Evolutionary conservation across 2,888 invertebrate species (phyloP).

Genomic region (Epistrophe eligans): DNA sequence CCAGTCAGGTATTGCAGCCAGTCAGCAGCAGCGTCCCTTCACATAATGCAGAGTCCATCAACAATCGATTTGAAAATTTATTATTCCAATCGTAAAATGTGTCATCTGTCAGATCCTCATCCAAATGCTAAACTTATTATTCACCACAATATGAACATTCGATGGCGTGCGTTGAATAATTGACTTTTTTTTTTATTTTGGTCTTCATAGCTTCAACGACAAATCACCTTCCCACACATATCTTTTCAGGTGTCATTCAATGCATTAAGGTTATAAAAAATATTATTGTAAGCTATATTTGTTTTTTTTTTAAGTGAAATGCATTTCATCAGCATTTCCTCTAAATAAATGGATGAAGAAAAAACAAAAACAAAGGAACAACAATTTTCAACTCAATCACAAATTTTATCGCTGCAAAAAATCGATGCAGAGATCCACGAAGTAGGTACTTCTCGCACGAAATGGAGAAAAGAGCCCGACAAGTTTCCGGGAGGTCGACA

Average conservation of each 20-base stretch:
- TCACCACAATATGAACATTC: constrained; percentile 72
- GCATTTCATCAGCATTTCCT: constrained; percentile 47
- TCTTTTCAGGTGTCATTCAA: constrained; percentile 70
- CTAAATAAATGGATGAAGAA: constrained; percentile 43
- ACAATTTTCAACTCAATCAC: constrained; percentile 69
- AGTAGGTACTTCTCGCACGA: constrained; percentile 11
- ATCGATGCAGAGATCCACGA: constrained; percentile 65
- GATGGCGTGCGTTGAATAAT: constrained; percentile 73
- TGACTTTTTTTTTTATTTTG: constrained; percentile 50
- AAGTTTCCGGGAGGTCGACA: constrained; percentile 76
- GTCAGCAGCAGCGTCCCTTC: background rate
- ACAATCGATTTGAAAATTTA: constrained; percentile 57
- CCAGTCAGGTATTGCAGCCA: background rate
- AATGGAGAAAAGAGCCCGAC: constrained; percentile 52
- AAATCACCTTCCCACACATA: constrained; percentile 69
- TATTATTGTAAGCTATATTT: background rate
- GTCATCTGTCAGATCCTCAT: constrained; percentile 72
- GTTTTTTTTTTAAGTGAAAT: constrained; percentile 8
- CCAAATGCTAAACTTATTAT: constrained; percentile 74
- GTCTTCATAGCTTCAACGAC: constrained; percentile 41
- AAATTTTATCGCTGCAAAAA: constrained; percentile 69
- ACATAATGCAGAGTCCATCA: background rate
- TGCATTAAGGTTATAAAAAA: constrained; percentile 42
- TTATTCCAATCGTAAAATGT: constrained; percentile 74
- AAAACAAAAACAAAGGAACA: constrained; percentile 8